Evolutionary conservation across 2,888 invertebrate species (phyloP).

Genomic region (Chrysolina americana): DNA sequence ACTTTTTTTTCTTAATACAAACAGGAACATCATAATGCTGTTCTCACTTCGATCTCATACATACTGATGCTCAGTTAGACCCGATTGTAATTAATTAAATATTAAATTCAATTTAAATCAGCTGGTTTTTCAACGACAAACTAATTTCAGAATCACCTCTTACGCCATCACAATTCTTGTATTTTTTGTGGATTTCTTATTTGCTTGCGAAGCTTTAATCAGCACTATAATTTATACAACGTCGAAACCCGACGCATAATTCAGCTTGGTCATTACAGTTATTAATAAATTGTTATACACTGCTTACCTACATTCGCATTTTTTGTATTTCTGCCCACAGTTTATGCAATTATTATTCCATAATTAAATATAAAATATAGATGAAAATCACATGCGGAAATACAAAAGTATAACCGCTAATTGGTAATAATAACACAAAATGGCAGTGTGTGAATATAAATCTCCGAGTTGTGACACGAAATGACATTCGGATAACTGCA

Average conservation of each 20-base stretch:
- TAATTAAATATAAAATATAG: slow-evolving; percentile 47
- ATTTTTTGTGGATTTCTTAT: slow-evolving; percentile 8
- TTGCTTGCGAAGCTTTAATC: slow-evolving; percentile 10
- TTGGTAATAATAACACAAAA: slow-evolving; percentile 46
- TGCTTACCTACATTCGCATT: slow-evolving; percentile 43
- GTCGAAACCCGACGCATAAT: slow-evolving; percentile 25
- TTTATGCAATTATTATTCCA: slow-evolving; percentile 39
- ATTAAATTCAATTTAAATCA: not conserved
- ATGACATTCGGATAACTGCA: slow-evolving; percentile 27
- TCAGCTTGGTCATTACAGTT: slow-evolving; percentile 32
- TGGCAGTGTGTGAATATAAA: slow-evolving; percentile 40
- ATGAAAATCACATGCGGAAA: slow-evolving; percentile 46
- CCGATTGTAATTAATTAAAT: no score
- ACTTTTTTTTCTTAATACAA: no score
- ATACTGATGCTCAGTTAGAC: no score
- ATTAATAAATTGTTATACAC: slow-evolving; percentile 39
- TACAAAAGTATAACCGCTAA: slow-evolving; percentile 40
- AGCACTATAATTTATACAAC: slow-evolving; percentile 21
- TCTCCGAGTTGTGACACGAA: slow-evolving; percentile 44
- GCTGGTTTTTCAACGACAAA: not conserved
- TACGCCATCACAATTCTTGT: slow-evolving; percentile 3
- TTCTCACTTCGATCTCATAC: no score
- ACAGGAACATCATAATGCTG: no score
- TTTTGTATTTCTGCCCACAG: slow-evolving; percentile 33
- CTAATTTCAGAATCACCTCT: not conserved